Base-by-base conservation (phyloP, 2,888 invertebrate genomes). In the Cerastis rubricosa region DNA sequence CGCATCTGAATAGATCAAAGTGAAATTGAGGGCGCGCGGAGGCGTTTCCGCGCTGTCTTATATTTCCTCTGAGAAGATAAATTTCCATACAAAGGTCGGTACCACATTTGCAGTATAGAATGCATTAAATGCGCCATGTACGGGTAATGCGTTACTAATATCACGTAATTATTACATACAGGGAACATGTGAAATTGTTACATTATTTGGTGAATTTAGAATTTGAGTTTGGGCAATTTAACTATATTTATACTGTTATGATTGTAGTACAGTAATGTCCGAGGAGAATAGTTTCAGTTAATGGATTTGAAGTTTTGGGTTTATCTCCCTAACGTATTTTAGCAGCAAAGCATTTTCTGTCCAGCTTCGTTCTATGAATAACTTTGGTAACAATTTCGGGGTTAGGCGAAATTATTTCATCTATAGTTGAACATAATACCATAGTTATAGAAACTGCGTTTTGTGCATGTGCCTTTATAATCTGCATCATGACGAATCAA, bases 11-110 rank as follows among this genome's bases (percentile, higher is more conserved):
- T 88, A 91, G 90, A 91, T 91, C 91, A 91, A 92, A 92, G 92
- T 90, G 92, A 93, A 93, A 92, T 92, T 91, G 93, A 91, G 92
- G 91, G 83, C 91, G 82, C 84, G 88, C 82, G 87, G 84, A 88
- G 91, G 90, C 89, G 90, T 89, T 92, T 89, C 91, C 89, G 89
- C 85, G 85, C 84, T 84, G 85, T 89, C 86, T 89, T 86, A 89
- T 88, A 90, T 91, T 91, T 90, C 90, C 89, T 88, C 85, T 74
- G 86, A 83, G 80, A 76, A 85, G 87, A 89, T 90, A 89, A 87
- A 90, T 89, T 90, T 89, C 88, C 79, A 88, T 90, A 86, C 84
- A 87, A 88, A 81, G 80, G 77, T 84, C 68, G 70, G 75, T 84
- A 85, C 79, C 64, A 79, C 86, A 83, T 78, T 77, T 85, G 79